Evolutionary conservation across 2,888 invertebrate genomes (phyloP).

Genomic region (Perizoma affinitatum): DNA sequence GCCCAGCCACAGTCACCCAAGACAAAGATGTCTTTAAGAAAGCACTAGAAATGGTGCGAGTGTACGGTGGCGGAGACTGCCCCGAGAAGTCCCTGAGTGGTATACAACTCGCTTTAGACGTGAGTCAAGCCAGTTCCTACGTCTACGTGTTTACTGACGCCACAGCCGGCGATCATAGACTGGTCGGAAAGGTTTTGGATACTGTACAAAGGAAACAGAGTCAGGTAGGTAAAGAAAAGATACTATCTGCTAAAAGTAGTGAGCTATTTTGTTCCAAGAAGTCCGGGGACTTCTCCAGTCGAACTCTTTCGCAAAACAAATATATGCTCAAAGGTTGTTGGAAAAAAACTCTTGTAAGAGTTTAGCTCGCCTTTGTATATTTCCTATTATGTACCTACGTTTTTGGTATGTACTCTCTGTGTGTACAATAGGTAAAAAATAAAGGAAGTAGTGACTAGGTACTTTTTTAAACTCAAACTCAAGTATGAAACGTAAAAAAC

Average conservation of each 20-base stretch:
- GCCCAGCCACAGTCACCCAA: slow-evolving; percentile 86
- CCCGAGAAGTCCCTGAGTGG: slow-evolving; percentile 89
- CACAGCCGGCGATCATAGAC: slow-evolving; percentile 86
- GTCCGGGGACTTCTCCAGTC: too few relatives aligned
- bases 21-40: slow-evolving; percentile 84
- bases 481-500: too few relatives aligned
- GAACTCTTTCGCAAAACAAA: too few relatives aligned
- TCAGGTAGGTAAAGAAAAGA: slow-evolving; percentile 74
- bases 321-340: too few relatives aligned
- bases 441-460: too few relatives aligned
- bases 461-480: too few relatives aligned
- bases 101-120: slow-evolving; percentile 86
- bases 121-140: slow-evolving; percentile 86
- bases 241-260: too few relatives aligned
- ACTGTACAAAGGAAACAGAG: slow-evolving; percentile 89
- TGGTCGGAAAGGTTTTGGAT: slow-evolving; percentile 85
- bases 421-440: too few relatives aligned
- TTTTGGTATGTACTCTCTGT: too few relatives aligned
- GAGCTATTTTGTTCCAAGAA: neutral
- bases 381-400: too few relatives aligned
- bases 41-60: slow-evolving; percentile 81
- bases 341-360: too few relatives aligned
- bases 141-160: slow-evolving; percentile 92
- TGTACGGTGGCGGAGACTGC: slow-evolving; percentile 89
- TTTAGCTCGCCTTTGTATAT: too few relatives aligned